Base-by-base conservation (phyloP, 2,113 vertebrate species). In the Anolis sagrei region DNA sequence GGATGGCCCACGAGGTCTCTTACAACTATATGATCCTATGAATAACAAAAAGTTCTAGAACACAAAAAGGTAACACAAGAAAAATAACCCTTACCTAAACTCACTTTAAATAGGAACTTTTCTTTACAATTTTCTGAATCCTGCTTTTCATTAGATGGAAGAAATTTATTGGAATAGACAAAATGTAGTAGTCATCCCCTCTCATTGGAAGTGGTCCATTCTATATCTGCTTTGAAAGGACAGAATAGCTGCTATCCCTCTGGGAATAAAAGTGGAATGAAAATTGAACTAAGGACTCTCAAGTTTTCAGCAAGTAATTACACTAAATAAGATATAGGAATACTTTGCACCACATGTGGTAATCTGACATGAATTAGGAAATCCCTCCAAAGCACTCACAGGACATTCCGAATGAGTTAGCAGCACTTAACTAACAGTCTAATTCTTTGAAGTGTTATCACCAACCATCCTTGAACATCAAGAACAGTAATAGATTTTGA, bases 391-490 rank as follows among this genome's bases (percentile, higher is more conserved):
- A 83, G 72, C 39, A 83, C 81, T 83, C 64, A 75, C 70, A 83
- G 72, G 70, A 62, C 54, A 83, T 72, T 83, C 81, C 44, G 36
- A 44, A 25, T 32, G 81, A 64, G 70, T 74, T 74, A 83, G 70
- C 81, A 83, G 34, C 81, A 83, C 81, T 83, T 75, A 62, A 75
- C 70, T 64, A 74, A 48, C 36, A 75, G 34, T 27, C 54, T 62
- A 74, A 83, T 83, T 83, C 81, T 83, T 75, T 83, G 34, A 83
- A 83, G 81, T 75, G 81, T 62, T 75, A 62, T 75, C 27, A n/a
- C 54, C 54, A 75, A 64, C 54, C 54, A 72, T 75, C 81, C 81
- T 83, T 62, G 54, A 75, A 62, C 21, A 36, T 62, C 16, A 75
- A 83, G 81, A 74, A 74, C 7, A 48, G 54, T 48, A 64, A 75